Percentiles rank a stretch among this genome's conserved stretches.
Evolutionary conservation across 2,797 vertebrate genomes (phyloP).

Genomic region (Odontamblyopus rebecca): DNA sequence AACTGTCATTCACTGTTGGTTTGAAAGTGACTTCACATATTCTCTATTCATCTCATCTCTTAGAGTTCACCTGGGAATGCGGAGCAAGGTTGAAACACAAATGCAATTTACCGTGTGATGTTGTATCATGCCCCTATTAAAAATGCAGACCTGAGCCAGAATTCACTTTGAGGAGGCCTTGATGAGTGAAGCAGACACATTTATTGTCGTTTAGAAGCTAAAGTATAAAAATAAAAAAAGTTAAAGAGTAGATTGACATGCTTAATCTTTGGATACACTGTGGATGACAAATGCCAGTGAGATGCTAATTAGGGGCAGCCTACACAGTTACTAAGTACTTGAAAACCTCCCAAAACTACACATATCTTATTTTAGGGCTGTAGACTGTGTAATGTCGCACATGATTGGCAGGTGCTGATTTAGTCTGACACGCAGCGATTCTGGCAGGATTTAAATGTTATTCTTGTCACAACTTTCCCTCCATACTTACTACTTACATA

Average conservation of each 20-base stretch:
- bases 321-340: slow-evolving; percentile 45
- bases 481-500: slow-evolving; percentile 7
- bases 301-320: slow-evolving; percentile 43
- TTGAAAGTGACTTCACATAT: slow-evolving; percentile 6
- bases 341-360: slow-evolving; percentile 49
- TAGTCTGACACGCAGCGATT: slow-evolving; percentile 59
- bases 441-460: slow-evolving; percentile 44
- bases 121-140: slow-evolving; percentile 9
- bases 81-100: slow-evolving; percentile 12
- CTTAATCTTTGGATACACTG: slow-evolving; percentile 28
- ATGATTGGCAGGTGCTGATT: slow-evolving; percentile 55
- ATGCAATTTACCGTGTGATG: slow-evolving; percentile 5
- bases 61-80: slow-evolving; percentile 6
- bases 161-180: slow-evolving; percentile 28
- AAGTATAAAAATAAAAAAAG: slow-evolving; percentile 41
- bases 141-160: slow-evolving; percentile 17
- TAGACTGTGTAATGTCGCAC: slow-evolving; percentile 46
- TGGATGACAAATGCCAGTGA: slow-evolving; percentile 32
- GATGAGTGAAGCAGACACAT: slow-evolving; percentile 3
- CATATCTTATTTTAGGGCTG: slow-evolving; percentile 51
- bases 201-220: slow-evolving; percentile 38
- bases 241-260: slow-evolving; percentile 35
- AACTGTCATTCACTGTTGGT: slow-evolving; percentile 1
- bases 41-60: slow-evolving; percentile 6
- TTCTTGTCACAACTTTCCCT: slow-evolving; percentile 48